A percentile compares a stretch with the other conserved stretches of the same genome.
Evolutionary conservation across 2,113 vertebrate species (phyloP).

Genomic region (Paedocypris sp.): DNA sequence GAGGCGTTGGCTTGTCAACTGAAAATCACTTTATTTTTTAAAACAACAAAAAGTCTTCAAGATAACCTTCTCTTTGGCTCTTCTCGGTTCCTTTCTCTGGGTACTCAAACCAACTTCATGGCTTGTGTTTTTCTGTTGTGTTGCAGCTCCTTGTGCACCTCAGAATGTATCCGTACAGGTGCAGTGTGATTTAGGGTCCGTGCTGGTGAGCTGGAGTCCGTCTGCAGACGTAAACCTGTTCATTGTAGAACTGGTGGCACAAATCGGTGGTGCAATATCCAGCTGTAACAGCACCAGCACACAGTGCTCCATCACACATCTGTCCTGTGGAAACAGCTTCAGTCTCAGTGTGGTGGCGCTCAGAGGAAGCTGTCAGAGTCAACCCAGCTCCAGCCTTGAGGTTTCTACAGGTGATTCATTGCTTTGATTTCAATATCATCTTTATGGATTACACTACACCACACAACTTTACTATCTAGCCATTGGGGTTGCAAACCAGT

Average conservation of each 20-base stretch:
- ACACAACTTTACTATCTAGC: too few species aligned
- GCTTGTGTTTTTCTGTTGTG: too few species aligned
- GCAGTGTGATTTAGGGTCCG: slow-evolving; percentile 38
- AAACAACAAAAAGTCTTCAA: too few species aligned
- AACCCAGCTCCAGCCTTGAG: slow-evolving; percentile 15
- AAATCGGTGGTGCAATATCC: slow-evolving; percentile 1
- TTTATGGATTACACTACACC: too few species aligned
- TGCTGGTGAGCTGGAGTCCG: slow-evolving; percentile 46
- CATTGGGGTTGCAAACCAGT: too few species aligned
- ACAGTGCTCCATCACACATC: slow-evolving; percentile 31
- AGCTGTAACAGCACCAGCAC: slow-evolving; percentile 44
- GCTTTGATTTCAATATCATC: too few species aligned
- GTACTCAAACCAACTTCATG: too few species aligned
- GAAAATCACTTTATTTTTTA: too few species aligned
- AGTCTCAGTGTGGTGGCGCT: slow-evolving; percentile 36
- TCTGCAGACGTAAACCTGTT: slow-evolving; percentile 36
- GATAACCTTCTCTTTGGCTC: too few species aligned
- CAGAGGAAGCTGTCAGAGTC: slow-evolving; percentile 35
- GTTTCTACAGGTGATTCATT: slow-evolving; percentile 51
- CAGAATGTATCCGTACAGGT: slow-evolving; percentile 37
- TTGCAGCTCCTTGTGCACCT: slow-evolving; percentile 33
- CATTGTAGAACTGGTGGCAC: slow-evolving; percentile 25
- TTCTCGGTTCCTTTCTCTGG: too few species aligned
- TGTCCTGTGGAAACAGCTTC: slow-evolving; percentile 46
- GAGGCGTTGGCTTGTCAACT: too few species aligned